These are phyloP conservation scores for Otocyon megalotis DNA, from an alignment of 2,113 vertebrate genomes.

Conservation along the genomic window DNA sequence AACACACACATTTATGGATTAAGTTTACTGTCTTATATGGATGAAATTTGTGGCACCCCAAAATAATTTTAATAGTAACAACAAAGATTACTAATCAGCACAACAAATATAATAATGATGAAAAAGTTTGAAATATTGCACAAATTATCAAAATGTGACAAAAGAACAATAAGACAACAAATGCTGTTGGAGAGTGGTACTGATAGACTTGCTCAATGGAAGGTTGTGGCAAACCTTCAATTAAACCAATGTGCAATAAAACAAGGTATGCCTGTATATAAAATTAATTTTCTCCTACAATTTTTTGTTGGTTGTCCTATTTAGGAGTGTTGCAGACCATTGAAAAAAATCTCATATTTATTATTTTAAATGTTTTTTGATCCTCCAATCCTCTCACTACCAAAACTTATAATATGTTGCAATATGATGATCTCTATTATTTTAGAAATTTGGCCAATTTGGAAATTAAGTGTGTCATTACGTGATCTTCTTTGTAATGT, in stretches of 20 bases:
- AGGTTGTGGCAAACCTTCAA: neutral
- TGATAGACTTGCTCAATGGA: neutral
- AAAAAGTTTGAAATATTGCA: neutral
- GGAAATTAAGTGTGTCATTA: neutral
- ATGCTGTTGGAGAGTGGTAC: neutral
- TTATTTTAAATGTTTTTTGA: neutral
- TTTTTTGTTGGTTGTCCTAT: neutral
- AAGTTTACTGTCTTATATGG: neutral
- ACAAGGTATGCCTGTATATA: neutral
- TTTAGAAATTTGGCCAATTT: neutral
- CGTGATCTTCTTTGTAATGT: neutral
- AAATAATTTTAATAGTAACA: neutral
- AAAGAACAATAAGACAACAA: neutral
- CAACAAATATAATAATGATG: neutral
- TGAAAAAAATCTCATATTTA: neutral
- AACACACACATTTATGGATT: neutral
- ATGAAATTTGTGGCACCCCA: neutral
- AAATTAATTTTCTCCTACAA: neutral
- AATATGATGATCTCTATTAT: neutral
- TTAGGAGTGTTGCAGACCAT: neutral
- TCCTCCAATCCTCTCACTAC: neutral
- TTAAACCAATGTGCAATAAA: neutral
- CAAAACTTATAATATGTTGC: neutral
- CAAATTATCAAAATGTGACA: neutral
- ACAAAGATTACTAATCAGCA: neutral